Percentiles rank a stretch among this genome's conserved stretches.
These are phyloP conservation scores for Gorsachius magnificus DNA, from an alignment of 2,797 vertebrate species.

Conservation along the genomic window DNA sequence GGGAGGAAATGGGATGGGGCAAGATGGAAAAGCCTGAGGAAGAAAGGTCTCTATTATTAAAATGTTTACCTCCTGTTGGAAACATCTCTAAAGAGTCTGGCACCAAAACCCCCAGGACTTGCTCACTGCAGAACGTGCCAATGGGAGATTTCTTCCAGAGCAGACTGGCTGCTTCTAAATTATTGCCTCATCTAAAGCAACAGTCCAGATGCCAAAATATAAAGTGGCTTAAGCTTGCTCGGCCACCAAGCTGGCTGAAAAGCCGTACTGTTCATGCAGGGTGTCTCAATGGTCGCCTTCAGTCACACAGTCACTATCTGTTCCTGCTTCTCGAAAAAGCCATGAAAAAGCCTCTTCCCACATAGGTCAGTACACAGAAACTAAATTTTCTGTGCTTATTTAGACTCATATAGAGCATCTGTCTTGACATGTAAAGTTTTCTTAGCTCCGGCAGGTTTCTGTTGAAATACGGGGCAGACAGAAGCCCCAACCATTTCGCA, in stretches of 20 bases:
- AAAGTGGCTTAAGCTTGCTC: background rate
- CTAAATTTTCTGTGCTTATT: background rate
- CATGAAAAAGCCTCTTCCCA: background rate
- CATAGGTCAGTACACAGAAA: background rate
- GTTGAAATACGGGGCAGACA: background rate
- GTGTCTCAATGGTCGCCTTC: background rate
- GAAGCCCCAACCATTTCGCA: background rate
- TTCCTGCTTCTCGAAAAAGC: background rate
- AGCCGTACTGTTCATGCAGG: background rate
- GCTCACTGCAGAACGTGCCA: background rate
- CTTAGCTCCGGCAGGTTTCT: background rate
- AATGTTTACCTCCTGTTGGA: constrained; percentile 22
- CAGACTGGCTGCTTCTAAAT: background rate
- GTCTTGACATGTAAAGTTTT: background rate
- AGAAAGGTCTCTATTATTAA: constrained; percentile 18
- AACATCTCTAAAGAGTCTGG: constrained; percentile 16
- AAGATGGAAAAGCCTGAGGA: constrained; percentile 9
- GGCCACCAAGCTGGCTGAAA: background rate
- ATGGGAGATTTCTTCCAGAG: constrained; percentile 31
- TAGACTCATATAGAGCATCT: background rate
- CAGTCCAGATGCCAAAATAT: background rate
- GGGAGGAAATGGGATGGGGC: background rate
- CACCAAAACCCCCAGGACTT: background rate
- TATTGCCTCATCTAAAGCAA: constrained; percentile 17
- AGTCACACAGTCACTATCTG: background rate